Base-by-base conservation (phyloP, 2,113 vertebrate genomes). In the Tachuris rubrigastra region DNA sequence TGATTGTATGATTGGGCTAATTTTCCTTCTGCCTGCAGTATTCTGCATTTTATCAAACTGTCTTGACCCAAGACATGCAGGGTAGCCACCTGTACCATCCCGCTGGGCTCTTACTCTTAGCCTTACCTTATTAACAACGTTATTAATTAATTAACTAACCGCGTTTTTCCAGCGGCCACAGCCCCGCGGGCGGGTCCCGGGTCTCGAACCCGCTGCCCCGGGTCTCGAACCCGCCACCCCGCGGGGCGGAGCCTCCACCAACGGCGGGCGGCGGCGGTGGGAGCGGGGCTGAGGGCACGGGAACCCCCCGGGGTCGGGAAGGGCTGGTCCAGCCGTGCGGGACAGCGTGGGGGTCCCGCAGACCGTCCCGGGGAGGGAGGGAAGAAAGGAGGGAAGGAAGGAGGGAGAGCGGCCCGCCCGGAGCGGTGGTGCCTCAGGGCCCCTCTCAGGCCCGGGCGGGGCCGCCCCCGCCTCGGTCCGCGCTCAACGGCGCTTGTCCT, bases 211-310 rank as follows among this genome's bases (percentile, higher is more conserved):
- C 0, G 31, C 55, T 10, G 55, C 19, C 18, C 19, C 31, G 53
- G 56, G 21, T n/a, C 21, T 59, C 8, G 22, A n/a, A 35, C 55
- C 19, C 12, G 0, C 2, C 1, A 4, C 15, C 1, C 12, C 0
- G 14, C 13, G 55, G 77, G 90, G 95, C 81, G 95, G 93, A 13
- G 77, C 85, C 58, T 74, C 46, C 20, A 6, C 74, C 25, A 74
- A 33, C 79, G 83, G 83, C 63, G 69, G 73, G 27, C 37, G 67
- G 21, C 3, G 9, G 39, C 23, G 42, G 47, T n/a, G 73, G 30
- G 50, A 22, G 41, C 7, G 50, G 50, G 2, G 20, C 19, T 2
- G 49, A 10, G 65, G 35, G 12, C 52, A 27, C 13, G 8, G 30
- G 27, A 33, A 8, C 7, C 3, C 8, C 11, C 3, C 31, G 65